Evolutionary conservation across 2,113 vertebrate species (phyloP).

Genomic region (Dasyprocta punctata): DNA sequence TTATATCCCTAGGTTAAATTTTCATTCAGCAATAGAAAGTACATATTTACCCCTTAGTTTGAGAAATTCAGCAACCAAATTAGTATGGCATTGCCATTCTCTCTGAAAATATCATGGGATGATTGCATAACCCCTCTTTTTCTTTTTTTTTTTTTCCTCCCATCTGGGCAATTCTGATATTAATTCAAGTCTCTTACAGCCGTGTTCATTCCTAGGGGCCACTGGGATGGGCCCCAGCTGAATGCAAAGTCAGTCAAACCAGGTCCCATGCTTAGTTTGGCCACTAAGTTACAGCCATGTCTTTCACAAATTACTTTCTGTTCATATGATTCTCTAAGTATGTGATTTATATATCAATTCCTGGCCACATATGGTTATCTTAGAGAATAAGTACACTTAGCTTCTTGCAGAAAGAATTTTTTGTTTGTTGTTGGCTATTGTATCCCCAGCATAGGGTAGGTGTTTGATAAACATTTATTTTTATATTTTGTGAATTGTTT

Average conservation of each 20-base stretch:
- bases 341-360: not conserved
- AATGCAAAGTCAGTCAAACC: not conserved
- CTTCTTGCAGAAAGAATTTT: not conserved
- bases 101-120: not conserved
- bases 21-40: not conserved
- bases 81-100: not conserved
- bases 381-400: not conserved
- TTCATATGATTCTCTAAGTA: not conserved
- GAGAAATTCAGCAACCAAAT: not conserved
- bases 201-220: not conserved
- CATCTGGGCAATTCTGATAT: not conserved
- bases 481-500: constrained; percentile 11
- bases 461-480: constrained; percentile 7
- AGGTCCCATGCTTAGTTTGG: not conserved
- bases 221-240: not conserved
- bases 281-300: not conserved
- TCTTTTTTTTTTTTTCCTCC: not conserved
- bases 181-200: not conserved
- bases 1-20: not conserved
- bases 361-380: too few relatives aligned
- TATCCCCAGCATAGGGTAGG: not conserved
- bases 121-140: not conserved
- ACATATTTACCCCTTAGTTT: not conserved
- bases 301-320: not conserved
- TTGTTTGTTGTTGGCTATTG: not conserved